Evolutionary conservation across 2,888 invertebrate species (phyloP), one percentile per base, ranked within the genome.

Genomic region (Caenorhabditis virilis): DNA sequence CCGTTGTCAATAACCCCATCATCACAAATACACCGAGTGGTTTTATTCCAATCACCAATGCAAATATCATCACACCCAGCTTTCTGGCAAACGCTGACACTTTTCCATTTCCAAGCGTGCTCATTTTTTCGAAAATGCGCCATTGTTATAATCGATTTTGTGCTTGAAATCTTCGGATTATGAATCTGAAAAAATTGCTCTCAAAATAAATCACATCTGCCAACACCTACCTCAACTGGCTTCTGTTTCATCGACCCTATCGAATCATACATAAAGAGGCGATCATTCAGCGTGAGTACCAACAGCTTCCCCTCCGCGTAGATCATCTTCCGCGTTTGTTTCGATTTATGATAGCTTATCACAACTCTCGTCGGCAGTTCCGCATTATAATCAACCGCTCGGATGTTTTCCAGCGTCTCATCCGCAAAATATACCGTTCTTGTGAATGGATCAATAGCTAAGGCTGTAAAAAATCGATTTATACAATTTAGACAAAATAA

Each of bases 361-460:
- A 65, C 62, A 15, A 52, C 46, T 26, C 73, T 20, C 16, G 70
- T 39, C 35, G 35, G 35, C n/a, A 26, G 26, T 5, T 42, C 85
- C 11, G 91, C 91, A 81, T 89, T 87, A 84, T 91, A 92, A 85
- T 90, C 89, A 22, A 90, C 88, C 62, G 90, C 87, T 85, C 91
- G 91, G 5, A 92, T 88, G 78, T 88, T 89, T 85, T 91, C 91
- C 77, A 91, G 87, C 85, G 90, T 91, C 7, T 89, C 88, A 85
- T 92, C 92, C 53, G 89, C 52, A 49, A 64, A 77, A 50, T 62
- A 78, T 9, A 78, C 54, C 2, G 56, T 68, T 38, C 88, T 87
- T 49, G 88, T 88, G 35, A 90, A 88, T 72, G 88, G 88, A 85
- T 92, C 91, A 49, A 90, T 87, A 18, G 90, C 50, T 18, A 72